These are phyloP conservation scores for Stomorhina lunata DNA, from an alignment of 2,888 invertebrate species.

Conservation along the genomic window DNA sequence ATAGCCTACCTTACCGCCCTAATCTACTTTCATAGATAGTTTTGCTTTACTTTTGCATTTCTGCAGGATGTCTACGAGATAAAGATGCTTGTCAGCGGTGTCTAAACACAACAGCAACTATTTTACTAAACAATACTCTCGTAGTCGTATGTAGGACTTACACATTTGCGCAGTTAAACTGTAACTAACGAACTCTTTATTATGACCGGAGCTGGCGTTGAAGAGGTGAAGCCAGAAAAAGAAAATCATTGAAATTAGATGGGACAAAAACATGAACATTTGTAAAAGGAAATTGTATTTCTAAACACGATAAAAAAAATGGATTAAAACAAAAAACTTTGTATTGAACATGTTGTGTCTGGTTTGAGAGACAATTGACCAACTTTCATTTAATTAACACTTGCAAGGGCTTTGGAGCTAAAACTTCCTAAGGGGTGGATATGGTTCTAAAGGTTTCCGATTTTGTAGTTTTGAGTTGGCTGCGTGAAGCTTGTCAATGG, in stretches of 20 bases:
- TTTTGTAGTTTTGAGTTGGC: too few species aligned
- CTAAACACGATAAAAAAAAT: not conserved
- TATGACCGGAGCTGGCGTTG: conserved; percentile 36
- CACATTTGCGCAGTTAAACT: conserved; percentile 6
- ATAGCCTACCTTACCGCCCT: not conserved
- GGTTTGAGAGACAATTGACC: too few species aligned
- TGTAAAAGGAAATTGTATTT: conserved; percentile 37
- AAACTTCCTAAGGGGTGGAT: too few species aligned
- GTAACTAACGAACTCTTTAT: conserved; percentile 37
- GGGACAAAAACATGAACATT: conserved; percentile 31
- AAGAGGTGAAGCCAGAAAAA: not conserved
- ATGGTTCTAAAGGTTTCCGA: too few species aligned
- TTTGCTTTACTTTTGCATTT: conserved; percentile 7
- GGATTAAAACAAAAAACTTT: too few species aligned
- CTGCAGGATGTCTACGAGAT: conserved; percentile 53
- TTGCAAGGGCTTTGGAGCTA: too few species aligned
- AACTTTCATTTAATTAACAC: too few species aligned
- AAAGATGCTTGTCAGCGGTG: conserved; percentile 55
- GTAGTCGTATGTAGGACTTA: too few species aligned
- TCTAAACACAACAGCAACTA: conserved; percentile 26
- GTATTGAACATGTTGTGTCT: too few species aligned
- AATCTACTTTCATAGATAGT: conserved; percentile 2
- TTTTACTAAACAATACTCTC: conserved; percentile 9
- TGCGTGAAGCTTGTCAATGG: too few species aligned
- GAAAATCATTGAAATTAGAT: conserved; percentile 17